Evolutionary conservation across 2,113 vertebrate genomes (phyloP).

Genomic region (Stigmatopora nigra): DNA sequence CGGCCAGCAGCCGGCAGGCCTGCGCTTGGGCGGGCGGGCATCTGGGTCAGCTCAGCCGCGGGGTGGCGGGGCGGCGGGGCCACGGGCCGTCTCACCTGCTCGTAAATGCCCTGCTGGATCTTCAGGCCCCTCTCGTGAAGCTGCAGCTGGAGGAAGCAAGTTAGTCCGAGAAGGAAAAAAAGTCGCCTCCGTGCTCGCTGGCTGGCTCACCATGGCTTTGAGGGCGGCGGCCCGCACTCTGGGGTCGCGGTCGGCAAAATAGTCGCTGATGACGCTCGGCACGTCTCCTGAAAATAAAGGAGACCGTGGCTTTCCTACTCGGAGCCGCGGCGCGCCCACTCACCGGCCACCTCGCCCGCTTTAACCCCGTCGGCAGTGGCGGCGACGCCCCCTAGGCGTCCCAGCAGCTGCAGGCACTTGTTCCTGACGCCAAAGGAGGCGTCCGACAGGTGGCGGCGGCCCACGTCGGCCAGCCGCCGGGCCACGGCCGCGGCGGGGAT

Average conservation of each 20-base stretch:
- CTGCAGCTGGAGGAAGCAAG: slow-evolving; percentile 73
- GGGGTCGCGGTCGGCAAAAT: slow-evolving; percentile 91
- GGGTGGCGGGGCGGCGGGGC: no score
- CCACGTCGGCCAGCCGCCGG: slow-evolving; percentile 81
- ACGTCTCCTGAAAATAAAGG: slow-evolving; percentile 70
- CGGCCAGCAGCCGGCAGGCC: slow-evolving; percentile 88
- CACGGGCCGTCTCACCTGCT: slow-evolving; percentile 32
- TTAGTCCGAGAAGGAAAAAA: no score
- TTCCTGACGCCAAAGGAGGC: slow-evolving; percentile 91
- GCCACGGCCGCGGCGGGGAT: slow-evolving; percentile 73
- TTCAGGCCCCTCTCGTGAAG: slow-evolving; percentile 92
- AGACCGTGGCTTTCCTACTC: not conserved
- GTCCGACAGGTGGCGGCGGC: slow-evolving; percentile 87
- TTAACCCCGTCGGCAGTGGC: slow-evolving; percentile 61
- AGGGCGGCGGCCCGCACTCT: slow-evolving; percentile 90
- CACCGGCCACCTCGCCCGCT: slow-evolving; percentile 67
- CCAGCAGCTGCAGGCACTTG: slow-evolving; percentile 91
- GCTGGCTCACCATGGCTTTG: slow-evolving; percentile 88
- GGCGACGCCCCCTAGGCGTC: slow-evolving; percentile 82
- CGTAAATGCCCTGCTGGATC: slow-evolving; percentile 85
- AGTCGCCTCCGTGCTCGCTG: slow-evolving; percentile 23
- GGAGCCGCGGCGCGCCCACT: not conserved
- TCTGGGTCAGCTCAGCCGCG: no score
- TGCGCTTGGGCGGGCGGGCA: slow-evolving; percentile 45
- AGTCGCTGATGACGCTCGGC: slow-evolving; percentile 90